Evolutionary conservation across 2,113 vertebrate species (phyloP).

Genomic region (Trematocara unimaculatum): DNA sequence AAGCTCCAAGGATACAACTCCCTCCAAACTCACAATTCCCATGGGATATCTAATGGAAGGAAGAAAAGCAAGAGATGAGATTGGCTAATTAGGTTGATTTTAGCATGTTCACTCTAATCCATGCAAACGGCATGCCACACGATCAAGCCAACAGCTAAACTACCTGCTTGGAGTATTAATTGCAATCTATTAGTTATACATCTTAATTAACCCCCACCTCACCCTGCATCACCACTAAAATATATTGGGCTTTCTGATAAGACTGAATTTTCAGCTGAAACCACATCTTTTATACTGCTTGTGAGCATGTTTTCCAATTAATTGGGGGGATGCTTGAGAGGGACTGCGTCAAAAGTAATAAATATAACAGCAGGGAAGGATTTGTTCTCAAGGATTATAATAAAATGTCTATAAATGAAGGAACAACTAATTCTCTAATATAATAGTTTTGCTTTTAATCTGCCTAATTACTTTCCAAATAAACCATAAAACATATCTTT

Average conservation of each 20-base stretch:
- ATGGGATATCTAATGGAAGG: not conserved
- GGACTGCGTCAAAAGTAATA: not conserved
- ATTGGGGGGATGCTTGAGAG: not conserved
- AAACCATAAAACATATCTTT: not conserved
- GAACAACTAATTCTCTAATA: not conserved
- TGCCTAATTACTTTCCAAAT: slow-evolving; percentile 18
- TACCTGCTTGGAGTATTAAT: slow-evolving; percentile 52
- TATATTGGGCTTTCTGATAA: not conserved
- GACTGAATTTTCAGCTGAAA: slow-evolving; percentile 8
- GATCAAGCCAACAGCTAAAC: slow-evolving; percentile 49
- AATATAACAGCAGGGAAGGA: slow-evolving; percentile 12
- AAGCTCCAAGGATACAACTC: slow-evolving; percentile 7
- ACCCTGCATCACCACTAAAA: not conserved
- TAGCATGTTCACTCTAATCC: slow-evolving; percentile 47
- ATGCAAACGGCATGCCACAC: not conserved
- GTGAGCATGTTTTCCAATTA: slow-evolving; percentile 22
- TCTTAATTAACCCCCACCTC: slow-evolving; percentile 61
- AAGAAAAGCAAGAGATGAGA: slow-evolving; percentile 32
- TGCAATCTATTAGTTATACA: slow-evolving; percentile 43
- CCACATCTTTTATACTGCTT: not conserved
- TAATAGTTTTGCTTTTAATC: slow-evolving; percentile 1
- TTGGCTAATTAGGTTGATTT: slow-evolving; percentile 57
- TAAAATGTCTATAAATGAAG: slow-evolving; percentile 1
- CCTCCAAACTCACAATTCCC: not conserved
- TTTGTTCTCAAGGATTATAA: slow-evolving; percentile 14